A percentile compares a stretch with the other conserved stretches of the same genome.
Evolutionary conservation across 2,888 invertebrate genomes (phyloP).

Genomic region (Limnephilus lunatus): DNA sequence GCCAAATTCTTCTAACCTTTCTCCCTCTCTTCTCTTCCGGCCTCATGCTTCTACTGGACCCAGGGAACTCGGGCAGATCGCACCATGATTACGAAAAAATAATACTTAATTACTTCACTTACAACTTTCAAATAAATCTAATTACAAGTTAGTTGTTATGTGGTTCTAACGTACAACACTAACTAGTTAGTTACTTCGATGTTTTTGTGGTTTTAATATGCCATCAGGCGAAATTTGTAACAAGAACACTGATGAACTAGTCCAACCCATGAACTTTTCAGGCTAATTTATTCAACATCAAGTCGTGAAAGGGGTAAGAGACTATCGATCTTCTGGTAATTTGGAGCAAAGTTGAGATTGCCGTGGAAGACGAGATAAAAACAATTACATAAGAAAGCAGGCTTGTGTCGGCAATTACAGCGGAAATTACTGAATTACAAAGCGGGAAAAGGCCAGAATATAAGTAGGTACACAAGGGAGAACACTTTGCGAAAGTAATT

Average conservation of each 20-base stretch:
- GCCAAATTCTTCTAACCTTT: neutral
- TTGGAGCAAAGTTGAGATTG: neutral
- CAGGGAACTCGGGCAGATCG: neutral
- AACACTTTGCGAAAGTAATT: neutral
- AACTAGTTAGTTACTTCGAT: neutral
- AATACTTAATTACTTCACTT: neutral
- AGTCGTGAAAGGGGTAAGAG: neutral
- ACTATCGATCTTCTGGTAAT: neutral
- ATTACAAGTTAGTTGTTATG: neutral
- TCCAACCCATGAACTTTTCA: neutral
- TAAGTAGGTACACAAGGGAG: neutral
- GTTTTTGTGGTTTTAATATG: constrained; percentile 2
- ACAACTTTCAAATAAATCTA: neutral
- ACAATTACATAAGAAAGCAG: neutral
- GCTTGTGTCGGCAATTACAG: neutral
- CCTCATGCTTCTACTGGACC: neutral
- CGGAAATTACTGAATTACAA: neutral
- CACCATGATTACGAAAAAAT: neutral
- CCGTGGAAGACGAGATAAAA: neutral
- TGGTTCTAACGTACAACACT: neutral
- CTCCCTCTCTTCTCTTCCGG: neutral
- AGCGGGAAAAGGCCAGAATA: neutral
- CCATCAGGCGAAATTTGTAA: neutral
- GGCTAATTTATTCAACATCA: neutral
- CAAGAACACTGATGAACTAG: neutral